Conservation (phyloP, 2,113 vertebrate species). For the Xiphorhynchus elegans region DNA sequence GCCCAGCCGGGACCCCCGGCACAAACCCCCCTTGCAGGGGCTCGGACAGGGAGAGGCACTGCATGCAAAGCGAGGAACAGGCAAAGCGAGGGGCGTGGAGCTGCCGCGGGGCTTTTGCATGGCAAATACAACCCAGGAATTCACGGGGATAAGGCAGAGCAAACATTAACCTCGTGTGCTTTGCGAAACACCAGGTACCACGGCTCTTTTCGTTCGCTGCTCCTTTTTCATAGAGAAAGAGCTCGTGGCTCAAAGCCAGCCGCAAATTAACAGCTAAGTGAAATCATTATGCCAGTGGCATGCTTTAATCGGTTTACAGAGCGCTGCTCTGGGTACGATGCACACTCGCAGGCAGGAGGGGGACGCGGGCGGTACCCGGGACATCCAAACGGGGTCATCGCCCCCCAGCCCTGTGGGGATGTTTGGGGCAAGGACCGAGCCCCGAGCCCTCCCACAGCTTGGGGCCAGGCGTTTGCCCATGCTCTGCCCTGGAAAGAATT, state of each 20-base stretch:
- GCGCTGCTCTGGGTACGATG: not conserved
- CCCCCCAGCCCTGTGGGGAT: too few species aligned
- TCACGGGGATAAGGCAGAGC: not conserved
- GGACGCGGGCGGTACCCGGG: not conserved
- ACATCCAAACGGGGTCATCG: not conserved
- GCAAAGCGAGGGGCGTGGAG: not conserved
- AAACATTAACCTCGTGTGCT: not conserved
- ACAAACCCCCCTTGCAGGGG: not conserved
- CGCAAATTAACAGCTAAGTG: conserved; percentile 24
- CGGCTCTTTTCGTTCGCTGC: not conserved
- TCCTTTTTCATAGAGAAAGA: not conserved
- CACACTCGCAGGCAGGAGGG: not conserved
- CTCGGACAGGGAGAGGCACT: not conserved
- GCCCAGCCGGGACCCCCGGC: not conserved
- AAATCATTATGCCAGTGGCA: conserved; percentile 13
- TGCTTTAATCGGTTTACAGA: not conserved
- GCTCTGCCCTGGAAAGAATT: not conserved
- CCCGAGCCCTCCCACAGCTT: not conserved
- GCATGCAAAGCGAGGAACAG: not conserved
- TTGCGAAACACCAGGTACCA: not conserved
- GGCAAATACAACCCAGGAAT: conserved; percentile 2
- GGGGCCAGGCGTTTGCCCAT: not conserved
- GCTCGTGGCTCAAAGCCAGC: conserved; percentile 18
- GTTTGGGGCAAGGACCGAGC: not conserved
- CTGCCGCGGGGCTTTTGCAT: not conserved